Conservation (phyloP, 2,797 vertebrate species). For the Acipenser oxyrinchus region DNA sequence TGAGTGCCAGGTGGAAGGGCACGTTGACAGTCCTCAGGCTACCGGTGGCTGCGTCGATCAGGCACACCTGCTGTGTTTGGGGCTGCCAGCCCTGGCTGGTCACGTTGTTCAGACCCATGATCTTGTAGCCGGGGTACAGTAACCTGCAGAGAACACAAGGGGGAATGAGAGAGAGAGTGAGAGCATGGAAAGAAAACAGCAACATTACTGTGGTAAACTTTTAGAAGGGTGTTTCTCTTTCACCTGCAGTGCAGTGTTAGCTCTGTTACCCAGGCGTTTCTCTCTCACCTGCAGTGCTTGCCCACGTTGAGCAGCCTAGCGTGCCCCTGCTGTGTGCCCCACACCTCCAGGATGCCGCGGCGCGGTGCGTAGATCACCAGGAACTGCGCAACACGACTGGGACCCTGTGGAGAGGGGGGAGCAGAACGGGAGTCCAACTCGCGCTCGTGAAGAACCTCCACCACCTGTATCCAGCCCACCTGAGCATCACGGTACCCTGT, state of each 20-base stretch:
- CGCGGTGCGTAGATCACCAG: conserved; percentile 90
- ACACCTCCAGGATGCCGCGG: conserved; percentile 91
- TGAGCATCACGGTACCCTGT: conserved; percentile 94
- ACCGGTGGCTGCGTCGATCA: conserved; percentile 80
- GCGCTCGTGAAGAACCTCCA: conserved; percentile 78
- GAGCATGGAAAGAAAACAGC: background rate
- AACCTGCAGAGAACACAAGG: conserved; percentile 54
- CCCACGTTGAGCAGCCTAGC: conserved; percentile 95
- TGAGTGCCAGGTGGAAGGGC: conserved; percentile 92
- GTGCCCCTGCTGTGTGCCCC: conserved; percentile 88
- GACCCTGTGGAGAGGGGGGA: conserved; percentile 62
- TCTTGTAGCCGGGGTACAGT: conserved; percentile 88
- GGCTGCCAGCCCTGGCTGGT: conserved; percentile 93
- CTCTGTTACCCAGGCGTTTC: background rate
- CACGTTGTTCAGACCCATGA: conserved; percentile 95
- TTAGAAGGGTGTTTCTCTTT: conserved; percentile 1
- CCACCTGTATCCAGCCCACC: conserved; percentile 87
- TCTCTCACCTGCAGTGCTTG: conserved; percentile 82
- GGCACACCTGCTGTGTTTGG: conserved; percentile 90
- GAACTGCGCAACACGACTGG: conserved; percentile 85
- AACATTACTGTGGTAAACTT: background rate
- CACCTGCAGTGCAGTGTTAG: conserved; percentile 73
- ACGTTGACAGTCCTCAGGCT: conserved; percentile 77
- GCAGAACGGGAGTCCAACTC: conserved; percentile 59
- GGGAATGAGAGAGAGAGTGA: conserved; percentile 3